Base-by-base conservation (phyloP, 2,113 vertebrate species). In the Panthera tigris region DNA sequence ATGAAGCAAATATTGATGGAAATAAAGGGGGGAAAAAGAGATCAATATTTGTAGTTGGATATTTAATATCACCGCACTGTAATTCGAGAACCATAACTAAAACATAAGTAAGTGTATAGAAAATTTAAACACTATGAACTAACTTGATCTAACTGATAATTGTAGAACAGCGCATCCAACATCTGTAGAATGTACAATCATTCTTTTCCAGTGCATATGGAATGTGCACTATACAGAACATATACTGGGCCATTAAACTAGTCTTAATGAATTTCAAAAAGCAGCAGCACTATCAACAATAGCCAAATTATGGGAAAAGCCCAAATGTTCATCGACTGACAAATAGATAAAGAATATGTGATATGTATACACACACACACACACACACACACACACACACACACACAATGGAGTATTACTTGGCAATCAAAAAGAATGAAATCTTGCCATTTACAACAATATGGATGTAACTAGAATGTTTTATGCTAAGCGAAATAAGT, bases 221-320 rank as follows among this genome's bases (percentile, higher is more conserved):
- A 68, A 76, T 91, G 11, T 80, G 80, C 50, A 16, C 11, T 95
- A 5, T 73, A 63, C 52, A 41, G 68, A 91, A 79, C 57, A 89
- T 71, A 74, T 23, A 92, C 7, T 45, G 90, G 66, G 21, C 71
- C 73, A 41, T 93, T 76, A 94, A 92, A 94, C 41, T 88, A 66
- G 48, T 91, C 68, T 89, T 85, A 78, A 71, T 95, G 52, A 78
- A 92, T 83, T 94, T 95, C 16, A 69, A 81, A 91, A 79, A 61
- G 57, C 23, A 19, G 21, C 57, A 61, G 57, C 57, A 61, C 21
- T 61, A 61, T 61, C 21, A 61, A 61, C 57, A 61, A 61, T 61
- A 61, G 57, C 21, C 21, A 61, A 61, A 61, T 61, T 61, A 25
- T 61, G 57, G 57, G 23, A 61, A 61, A 19, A 61, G 7, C 57